These are phyloP conservation scores for Podiceps cristatus DNA, from an alignment of 2,113 vertebrate genomes.

Conservation along the genomic window DNA sequence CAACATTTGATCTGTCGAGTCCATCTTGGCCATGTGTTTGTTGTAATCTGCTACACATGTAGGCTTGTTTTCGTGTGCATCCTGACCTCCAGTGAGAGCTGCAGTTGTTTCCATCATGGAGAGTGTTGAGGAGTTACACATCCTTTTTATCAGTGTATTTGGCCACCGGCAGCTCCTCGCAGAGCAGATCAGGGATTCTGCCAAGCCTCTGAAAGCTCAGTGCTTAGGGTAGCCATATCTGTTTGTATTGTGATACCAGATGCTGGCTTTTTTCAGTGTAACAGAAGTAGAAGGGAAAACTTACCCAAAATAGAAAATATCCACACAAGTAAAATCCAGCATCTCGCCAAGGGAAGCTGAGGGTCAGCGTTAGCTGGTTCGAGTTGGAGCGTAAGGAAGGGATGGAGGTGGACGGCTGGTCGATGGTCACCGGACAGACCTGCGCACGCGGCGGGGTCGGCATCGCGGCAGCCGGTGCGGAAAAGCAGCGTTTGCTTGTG, in stretches of 20 bases:
- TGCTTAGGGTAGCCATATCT: not conserved
- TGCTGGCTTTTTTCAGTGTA: not conserved
- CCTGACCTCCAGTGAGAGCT: conserved; percentile 73
- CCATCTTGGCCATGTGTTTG: conserved; percentile 68
- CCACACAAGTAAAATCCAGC: not conserved
- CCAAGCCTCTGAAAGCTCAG: conserved; percentile 34
- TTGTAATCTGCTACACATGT: conserved; percentile 78
- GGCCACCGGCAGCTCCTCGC: conserved; percentile 57
- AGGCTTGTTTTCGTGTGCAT: conserved; percentile 71
- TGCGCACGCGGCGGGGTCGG: accelerated
- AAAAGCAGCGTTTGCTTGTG: not conserved
- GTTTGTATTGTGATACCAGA: conserved; percentile 34
- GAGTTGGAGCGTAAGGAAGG: not conserved
- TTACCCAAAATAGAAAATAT: conserved; percentile 17
- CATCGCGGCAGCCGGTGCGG: accelerated
- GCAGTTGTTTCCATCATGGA: conserved; percentile 61
- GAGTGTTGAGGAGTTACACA: conserved; percentile 68
- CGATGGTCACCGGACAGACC: accelerated
- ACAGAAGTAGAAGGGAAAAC: not conserved
- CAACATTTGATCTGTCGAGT: conserved; percentile 66
- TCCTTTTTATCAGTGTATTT: conserved; percentile 65
- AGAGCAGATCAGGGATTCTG: not conserved
- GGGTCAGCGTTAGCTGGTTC: not conserved
- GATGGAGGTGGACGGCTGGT: not conserved
- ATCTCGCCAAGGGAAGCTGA: not conserved